These are phyloP conservation scores for Acanthurus lineatus DNA, from an alignment of 2,797 vertebrate species.

Conservation along the genomic window DNA sequence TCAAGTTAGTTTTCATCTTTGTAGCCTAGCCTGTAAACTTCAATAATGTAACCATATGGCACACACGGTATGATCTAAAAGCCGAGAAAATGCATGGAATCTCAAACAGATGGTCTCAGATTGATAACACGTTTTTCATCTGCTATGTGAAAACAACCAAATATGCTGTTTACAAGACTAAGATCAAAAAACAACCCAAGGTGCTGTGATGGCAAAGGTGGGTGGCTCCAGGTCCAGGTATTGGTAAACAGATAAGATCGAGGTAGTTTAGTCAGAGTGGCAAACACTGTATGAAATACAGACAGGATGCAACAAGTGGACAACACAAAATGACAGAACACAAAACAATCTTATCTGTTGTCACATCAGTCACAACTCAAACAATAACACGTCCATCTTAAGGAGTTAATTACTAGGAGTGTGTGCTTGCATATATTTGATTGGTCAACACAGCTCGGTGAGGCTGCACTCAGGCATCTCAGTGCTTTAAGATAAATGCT, in stretches of 20 bases:
- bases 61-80: not conserved
- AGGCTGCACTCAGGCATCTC: not conserved
- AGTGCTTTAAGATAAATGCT: not conserved
- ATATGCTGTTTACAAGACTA: not conserved
- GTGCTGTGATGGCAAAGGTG: not conserved
- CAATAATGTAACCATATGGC: not conserved
- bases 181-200: not conserved
- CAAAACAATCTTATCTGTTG: not conserved
- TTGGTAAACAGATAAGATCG: not conserved
- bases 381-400: not conserved
- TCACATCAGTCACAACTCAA: not conserved
- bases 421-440: not conserved
- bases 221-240: not conserved
- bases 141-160: not conserved
- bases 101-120: not conserved
- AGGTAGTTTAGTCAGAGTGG: too few species aligned
- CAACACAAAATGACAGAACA: not conserved
- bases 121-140: slow-evolving; percentile 3
- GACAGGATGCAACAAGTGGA: not conserved
- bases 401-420: not conserved
- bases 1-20: not conserved
- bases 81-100: slow-evolving; percentile 4
- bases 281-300: not conserved
- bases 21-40: not conserved
- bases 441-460: not conserved